Base-by-base conservation (phyloP, 2,797 vertebrate species). In the Orientallactaga sibirica region DNA sequence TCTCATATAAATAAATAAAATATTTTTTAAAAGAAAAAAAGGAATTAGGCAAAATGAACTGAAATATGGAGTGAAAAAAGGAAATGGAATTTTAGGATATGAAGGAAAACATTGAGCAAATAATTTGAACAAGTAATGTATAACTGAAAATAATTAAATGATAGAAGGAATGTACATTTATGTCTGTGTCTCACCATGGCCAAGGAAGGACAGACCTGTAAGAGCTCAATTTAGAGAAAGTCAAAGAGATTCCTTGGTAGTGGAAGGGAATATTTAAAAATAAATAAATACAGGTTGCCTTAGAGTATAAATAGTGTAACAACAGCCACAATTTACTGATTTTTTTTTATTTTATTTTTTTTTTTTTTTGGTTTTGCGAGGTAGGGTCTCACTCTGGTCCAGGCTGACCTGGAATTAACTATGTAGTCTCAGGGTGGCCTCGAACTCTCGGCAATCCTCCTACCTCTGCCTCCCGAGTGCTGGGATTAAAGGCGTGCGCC, bases 1-100 rank as follows among this genome's bases (percentile, higher is more conserved):
- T 48, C 10, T 48, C 48, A n/a, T n/a, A n/a, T n/a, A 48, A 48
- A 48, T 9, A 48, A 48, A 48, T 48, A 48, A 48, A 48, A 48
- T 48, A 48, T 48, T 48, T 43, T 48, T 48, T 7, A 48, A 48
- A 48, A 48, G 10, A 64, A 81, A 67, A 71, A 29, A 89, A 75
- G 15, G 29, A 78, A 58, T 66, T 80, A 83, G 14, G 9, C 68
- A 62, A 83, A 84, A n/a, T 86, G 1, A 91, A 58, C n/a, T 7
- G 4, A 43, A 4, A 25, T 74, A 27, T 79, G n/a, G 22, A 76
- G 71, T 29, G 61, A 33, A 33, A 85, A 85, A 95, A 89, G 86
- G 16, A 91, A 88, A 58, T 83, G 61, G 52, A 70, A 76, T 92
- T 92, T 92, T 88, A 75, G 10, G 71, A 83, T 41, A 29, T 27